Evolutionary conservation across 2,888 invertebrate species (phyloP).

Genomic region (Epinotia nisella): DNA sequence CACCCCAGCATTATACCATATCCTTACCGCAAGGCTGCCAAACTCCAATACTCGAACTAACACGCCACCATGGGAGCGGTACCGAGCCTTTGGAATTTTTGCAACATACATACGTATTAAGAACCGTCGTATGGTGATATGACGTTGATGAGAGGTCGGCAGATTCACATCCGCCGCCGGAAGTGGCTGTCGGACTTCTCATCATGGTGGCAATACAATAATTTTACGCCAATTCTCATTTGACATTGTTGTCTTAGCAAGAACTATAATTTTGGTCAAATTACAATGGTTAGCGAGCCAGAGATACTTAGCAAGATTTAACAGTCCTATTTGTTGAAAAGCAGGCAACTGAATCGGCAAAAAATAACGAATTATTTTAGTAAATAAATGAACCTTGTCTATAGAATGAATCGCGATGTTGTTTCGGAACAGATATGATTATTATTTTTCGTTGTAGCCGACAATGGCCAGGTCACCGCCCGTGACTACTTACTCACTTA

Average conservation of each 20-base stretch:
- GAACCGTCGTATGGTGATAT: not conserved
- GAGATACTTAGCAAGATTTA: too few relatives aligned
- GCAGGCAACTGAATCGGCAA: not conserved
- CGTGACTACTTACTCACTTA: conserved; percentile 2
- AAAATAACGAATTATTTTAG: conserved; percentile 1
- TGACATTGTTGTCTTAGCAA: too few relatives aligned
- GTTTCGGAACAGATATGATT: conserved; percentile 14
- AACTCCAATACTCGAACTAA: not conserved
- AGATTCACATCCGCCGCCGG: conserved; percentile 55
- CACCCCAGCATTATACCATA: not conserved
- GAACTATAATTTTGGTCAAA: too few relatives aligned
- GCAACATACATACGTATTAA: not conserved
- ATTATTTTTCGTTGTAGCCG: conserved; percentile 5
- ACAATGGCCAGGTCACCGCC: not conserved
- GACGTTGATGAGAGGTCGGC: conserved; percentile 58
- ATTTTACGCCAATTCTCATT: too few relatives aligned
- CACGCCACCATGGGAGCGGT: not conserved
- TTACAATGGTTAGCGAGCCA: too few relatives aligned
- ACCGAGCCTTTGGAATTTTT: not conserved
- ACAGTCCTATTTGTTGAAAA: too few relatives aligned
- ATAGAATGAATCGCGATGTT: conserved; percentile 15
- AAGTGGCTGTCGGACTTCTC: conserved; percentile 60
- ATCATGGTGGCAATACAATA: conserved; percentile 56
- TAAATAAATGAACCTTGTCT: not conserved
- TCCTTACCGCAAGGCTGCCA: not conserved